A percentile compares a stretch with the other conserved stretches of the same genome.
Conservation (phyloP, 2,797 vertebrate genomes). For the Lindbergichthys nudifrons region DNA sequence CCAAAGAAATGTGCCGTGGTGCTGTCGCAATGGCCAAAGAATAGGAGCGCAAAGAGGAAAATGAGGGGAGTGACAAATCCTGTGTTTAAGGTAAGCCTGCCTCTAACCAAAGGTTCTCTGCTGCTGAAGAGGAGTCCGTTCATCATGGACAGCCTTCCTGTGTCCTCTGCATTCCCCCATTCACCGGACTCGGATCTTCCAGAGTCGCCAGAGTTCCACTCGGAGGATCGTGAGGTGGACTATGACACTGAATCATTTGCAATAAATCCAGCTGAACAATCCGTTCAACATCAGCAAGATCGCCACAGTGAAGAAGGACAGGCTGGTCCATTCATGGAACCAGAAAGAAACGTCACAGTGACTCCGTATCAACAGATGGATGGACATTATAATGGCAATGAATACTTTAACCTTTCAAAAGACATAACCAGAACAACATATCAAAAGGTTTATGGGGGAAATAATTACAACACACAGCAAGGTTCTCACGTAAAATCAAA, state of each 20-base stretch:
- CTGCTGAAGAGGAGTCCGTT: slow-evolving; percentile 77
- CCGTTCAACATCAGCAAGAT: slow-evolving; percentile 20
- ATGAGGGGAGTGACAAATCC: slow-evolving; percentile 28
- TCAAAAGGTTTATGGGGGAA: background rate
- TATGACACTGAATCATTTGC: background rate
- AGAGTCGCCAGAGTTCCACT: background rate
- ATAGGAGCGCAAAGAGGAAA: slow-evolving; percentile 4
- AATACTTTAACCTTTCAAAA: background rate
- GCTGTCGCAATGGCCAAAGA: background rate
- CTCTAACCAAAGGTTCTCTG: slow-evolving; percentile 61
- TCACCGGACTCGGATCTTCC: background rate
- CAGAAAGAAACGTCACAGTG: slow-evolving; percentile 1
- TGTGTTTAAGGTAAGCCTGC: slow-evolving; percentile 81
- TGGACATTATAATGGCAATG: background rate
- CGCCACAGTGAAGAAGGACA: background rate
- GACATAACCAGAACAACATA: background rate
- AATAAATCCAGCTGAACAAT: background rate
- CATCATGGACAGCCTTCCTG: slow-evolving; percentile 17
- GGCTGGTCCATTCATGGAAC: background rate
- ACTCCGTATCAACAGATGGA: background rate
- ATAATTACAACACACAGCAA: background rate
- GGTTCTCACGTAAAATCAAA: slow-evolving; percentile 3
- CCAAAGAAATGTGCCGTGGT: background rate
- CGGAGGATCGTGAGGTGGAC: slow-evolving; percentile 8
- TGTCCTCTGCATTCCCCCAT: background rate